Conservation (phyloP, 2,113 vertebrate genomes). For the Columbina picui region DNA sequence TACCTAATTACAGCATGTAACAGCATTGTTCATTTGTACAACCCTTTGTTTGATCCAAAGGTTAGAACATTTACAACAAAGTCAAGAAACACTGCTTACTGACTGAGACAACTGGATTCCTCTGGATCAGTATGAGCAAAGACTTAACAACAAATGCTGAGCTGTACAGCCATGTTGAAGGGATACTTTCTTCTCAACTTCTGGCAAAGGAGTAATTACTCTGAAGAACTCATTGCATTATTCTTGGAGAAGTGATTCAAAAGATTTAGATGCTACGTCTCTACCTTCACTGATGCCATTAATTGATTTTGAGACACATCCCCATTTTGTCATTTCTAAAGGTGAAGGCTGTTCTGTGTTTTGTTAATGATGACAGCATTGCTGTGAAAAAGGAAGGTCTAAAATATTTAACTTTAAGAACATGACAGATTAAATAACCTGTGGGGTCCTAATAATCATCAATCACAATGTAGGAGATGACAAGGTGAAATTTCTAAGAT, state of each 20-base stretch:
- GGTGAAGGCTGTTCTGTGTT: slow-evolving; percentile 69
- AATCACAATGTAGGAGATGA: slow-evolving; percentile 58
- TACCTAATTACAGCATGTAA: neutral
- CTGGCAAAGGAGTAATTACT: slow-evolving; percentile 29
- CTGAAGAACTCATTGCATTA: slow-evolving; percentile 51
- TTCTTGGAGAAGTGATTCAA: slow-evolving; percentile 58
- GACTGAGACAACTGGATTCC: slow-evolving; percentile 2
- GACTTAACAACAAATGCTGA: slow-evolving; percentile 10
- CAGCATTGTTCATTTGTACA: neutral
- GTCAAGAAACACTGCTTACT: slow-evolving; percentile 27
- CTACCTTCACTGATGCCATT: slow-evolving; percentile 66
- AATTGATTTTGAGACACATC: slow-evolving; percentile 76
- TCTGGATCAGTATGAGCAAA: slow-evolving; percentile 22
- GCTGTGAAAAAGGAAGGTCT: slow-evolving; percentile 49
- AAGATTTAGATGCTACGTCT: slow-evolving; percentile 66
- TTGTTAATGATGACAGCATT: slow-evolving; percentile 66
- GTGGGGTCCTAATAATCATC: slow-evolving; percentile 53
- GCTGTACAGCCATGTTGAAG: neutral
- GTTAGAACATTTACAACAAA: slow-evolving; percentile 47
- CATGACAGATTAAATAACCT: slow-evolving; percentile 68
- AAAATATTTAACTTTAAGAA: slow-evolving; percentile 67
- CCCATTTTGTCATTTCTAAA: slow-evolving; percentile 72
- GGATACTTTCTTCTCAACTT: slow-evolving; percentile 47
- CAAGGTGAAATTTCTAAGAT: slow-evolving; percentile 62
- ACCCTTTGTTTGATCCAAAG: slow-evolving; percentile 23